A percentile compares a stretch with the other conserved stretches of the same genome.
Evolutionary conservation across 2,113 vertebrate species (phyloP).

Genomic region (Regulus satrapa): DNA sequence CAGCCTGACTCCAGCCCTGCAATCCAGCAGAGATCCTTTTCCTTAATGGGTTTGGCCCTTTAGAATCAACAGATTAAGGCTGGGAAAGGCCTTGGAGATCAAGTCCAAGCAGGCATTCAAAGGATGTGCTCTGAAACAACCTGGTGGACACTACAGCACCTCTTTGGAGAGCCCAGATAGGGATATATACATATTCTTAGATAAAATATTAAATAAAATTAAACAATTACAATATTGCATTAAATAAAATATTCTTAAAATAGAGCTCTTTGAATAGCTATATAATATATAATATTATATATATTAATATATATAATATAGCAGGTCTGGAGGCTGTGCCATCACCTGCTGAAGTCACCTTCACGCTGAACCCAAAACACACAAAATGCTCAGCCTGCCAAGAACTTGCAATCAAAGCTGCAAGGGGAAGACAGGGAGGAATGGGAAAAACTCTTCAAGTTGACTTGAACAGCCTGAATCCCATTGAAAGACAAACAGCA

Average conservation of each 20-base stretch:
- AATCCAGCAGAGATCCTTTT: not conserved
- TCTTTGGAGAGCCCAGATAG: not conserved
- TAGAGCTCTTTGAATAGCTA: rapidly evolving
- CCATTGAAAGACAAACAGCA: not conserved
- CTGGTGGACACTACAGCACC: not conserved
- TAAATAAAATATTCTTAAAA: rapidly evolving
- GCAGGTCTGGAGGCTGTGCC: not conserved
- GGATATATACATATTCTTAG: no score
- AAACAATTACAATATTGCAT: no score
- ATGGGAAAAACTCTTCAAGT: not conserved
- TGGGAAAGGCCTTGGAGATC: not conserved
- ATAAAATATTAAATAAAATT: no score
- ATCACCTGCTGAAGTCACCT: not conserved
- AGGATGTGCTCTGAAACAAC: not conserved
- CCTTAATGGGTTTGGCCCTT: not conserved
- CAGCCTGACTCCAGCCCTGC: not conserved
- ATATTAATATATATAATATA: no score
- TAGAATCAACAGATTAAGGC: not conserved
- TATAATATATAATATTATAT: no score
- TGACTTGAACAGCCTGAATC: not conserved
- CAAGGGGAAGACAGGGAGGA: not conserved
- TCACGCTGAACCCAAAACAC: not conserved
- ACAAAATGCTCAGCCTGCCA: not conserved
- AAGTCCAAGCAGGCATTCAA: not conserved
- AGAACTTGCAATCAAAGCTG: not conserved